Percentiles rank a stretch among this genome's conserved stretches.
These are phyloP conservation scores for Proales similis DNA, from an alignment of 1,140 invertebrate genomes.

Conservation along the genomic window DNA sequence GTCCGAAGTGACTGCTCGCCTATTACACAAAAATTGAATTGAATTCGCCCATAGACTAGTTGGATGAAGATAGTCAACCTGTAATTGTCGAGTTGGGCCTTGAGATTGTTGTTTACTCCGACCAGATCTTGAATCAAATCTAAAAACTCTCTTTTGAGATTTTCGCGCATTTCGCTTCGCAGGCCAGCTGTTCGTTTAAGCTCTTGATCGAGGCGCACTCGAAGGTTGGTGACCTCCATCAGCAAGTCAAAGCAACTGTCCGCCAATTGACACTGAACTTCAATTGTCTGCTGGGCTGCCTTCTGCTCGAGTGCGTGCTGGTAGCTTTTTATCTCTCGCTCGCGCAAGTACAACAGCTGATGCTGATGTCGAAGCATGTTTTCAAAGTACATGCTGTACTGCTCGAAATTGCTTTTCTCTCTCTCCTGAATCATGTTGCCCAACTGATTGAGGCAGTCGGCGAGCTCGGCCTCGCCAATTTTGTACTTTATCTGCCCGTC, in stretches of 20 bases:
- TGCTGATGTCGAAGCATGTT: conserved; percentile 47
- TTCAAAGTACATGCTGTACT: conserved; percentile 52
- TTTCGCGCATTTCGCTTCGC: conserved; percentile 45
- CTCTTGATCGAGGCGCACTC: conserved; percentile 50
- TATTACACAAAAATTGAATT: neutral
- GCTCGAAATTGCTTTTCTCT: conserved; percentile 49
- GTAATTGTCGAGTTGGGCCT: conserved; percentile 49
- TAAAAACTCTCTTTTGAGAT: conserved; percentile 48
- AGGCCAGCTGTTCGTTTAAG: conserved; percentile 44
- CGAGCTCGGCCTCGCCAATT: conserved; percentile 42
- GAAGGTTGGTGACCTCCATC: conserved; percentile 49
- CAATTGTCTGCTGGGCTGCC: conserved; percentile 43
- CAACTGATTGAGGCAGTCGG: conserved; percentile 43
- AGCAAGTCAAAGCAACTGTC: conserved; percentile 46
- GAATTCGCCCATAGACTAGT: conserved; percentile 42
- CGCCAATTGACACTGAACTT: conserved; percentile 49
- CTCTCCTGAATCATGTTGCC: conserved; percentile 44
- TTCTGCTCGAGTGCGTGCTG: conserved; percentile 43
- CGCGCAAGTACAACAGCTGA: conserved; percentile 45
- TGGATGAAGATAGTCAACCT: conserved; percentile 47
- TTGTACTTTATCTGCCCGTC: conserved; percentile 40
- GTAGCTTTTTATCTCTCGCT: conserved; percentile 46
- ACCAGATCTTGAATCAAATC: conserved; percentile 50
- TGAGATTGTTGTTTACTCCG: conserved; percentile 43
- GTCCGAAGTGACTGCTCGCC: no score